A percentile compares a stretch with the other conserved stretches of the same genome.
Evolutionary conservation across 1,140 invertebrate species (phyloP).

Genomic region (Caenorhabditis tropicalis): DNA sequence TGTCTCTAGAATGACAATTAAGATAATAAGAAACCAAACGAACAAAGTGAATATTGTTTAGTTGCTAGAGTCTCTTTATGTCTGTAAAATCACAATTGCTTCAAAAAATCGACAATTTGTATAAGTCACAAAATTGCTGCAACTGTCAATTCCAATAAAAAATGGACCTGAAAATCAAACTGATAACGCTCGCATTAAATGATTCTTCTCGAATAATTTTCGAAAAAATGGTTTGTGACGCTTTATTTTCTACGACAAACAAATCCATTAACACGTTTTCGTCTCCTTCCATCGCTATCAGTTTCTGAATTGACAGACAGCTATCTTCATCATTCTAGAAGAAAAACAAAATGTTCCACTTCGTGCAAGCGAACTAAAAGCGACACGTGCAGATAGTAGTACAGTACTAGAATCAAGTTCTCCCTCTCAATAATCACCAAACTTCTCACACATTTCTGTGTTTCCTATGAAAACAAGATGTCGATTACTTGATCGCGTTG

Average conservation of each 20-base stretch:
- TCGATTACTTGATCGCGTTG: slow-evolving; percentile 15
- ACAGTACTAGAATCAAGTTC: not conserved
- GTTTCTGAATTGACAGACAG: not conserved
- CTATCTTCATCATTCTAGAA: not conserved
- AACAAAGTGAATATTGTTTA: too few relatives aligned
- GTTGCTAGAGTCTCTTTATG: too few relatives aligned
- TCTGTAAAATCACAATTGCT: too few relatives aligned
- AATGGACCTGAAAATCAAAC: not conserved
- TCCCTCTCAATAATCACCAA: not conserved
- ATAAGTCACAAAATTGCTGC: not conserved
- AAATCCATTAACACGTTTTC: not conserved
- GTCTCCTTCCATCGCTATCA: not conserved
- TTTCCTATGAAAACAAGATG: slow-evolving; percentile 30
- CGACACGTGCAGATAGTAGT: slow-evolving; percentile 27
- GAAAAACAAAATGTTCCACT: slow-evolving; percentile 13
- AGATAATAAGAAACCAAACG: too few relatives aligned
- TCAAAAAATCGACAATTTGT: not conserved
- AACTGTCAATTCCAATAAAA: not conserved
- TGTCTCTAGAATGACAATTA: too few relatives aligned
- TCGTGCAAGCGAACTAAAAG: not conserved
- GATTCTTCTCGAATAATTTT: not conserved
- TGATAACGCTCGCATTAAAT: not conserved
- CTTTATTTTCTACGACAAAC: not conserved
- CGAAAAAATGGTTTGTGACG: not conserved
- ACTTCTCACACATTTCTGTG: not conserved